phyloP scores from a whole-genome alignment of 2,113 vertebrate genomes.

The Nycticryphes semicollaris region DNA sequence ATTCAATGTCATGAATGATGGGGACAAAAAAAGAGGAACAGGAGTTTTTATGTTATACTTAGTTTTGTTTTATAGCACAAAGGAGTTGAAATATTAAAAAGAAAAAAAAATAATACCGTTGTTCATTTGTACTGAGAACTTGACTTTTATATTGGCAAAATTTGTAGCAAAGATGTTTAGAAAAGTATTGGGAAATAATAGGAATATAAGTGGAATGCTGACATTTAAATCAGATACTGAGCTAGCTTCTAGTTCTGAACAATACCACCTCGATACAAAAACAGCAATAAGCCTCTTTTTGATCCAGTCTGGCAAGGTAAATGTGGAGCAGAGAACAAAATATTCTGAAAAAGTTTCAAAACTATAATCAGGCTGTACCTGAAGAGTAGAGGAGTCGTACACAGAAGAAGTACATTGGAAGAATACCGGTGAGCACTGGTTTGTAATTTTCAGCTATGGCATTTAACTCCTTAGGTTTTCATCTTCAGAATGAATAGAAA shows the following conservation, averaged over 20 bases:
- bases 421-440: rapidly evolving
- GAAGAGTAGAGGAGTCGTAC: background rate
- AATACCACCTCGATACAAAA: background rate
- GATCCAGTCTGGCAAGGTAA: background rate
- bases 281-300: background rate
- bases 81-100: background rate
- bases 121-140: background rate
- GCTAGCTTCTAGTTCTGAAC: background rate
- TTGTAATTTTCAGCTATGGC: background rate
- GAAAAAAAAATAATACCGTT: rapidly evolving
- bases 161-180: background rate
- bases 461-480: background rate
- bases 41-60: background rate
- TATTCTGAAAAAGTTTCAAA: background rate
- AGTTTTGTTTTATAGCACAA: background rate
- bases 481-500: background rate
- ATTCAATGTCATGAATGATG: background rate
- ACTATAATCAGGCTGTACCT: background rate
- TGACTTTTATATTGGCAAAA: background rate
- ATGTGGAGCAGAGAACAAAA: background rate
- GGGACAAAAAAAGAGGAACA: background rate
- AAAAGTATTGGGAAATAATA: slow-evolving; percentile 9
- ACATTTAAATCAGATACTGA: background rate
- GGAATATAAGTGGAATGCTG: background rate
- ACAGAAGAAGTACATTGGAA: background rate